Percentiles rank a stretch among this genome's conserved stretches.
Evolutionary conservation across 2,888 invertebrate species (phyloP).

Genomic region (Drosophila birchii): DNA sequence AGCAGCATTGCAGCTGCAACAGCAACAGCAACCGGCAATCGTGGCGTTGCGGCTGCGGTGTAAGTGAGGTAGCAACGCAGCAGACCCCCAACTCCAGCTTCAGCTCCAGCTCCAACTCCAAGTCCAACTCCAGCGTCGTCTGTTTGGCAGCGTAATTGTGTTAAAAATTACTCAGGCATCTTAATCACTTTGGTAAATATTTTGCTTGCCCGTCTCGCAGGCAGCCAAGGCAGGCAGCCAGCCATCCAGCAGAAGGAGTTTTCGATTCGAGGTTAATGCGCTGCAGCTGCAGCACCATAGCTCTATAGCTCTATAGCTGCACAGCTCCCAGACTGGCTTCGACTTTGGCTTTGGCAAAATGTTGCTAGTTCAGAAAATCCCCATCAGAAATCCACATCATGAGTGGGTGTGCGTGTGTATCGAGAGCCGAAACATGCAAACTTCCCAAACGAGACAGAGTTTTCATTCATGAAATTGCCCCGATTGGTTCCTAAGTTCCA

Average conservation of each 20-base stretch:
- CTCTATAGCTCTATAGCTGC: slow-evolving; percentile 51
- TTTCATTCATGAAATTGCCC: slow-evolving; percentile 83
- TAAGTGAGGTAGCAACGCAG: slow-evolving; percentile 56
- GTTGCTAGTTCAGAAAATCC: slow-evolving; percentile 50
- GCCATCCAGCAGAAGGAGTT: slow-evolving; percentile 25
- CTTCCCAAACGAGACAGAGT: slow-evolving; percentile 57
- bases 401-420: slow-evolving; percentile 68
- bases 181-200: slow-evolving; percentile 81
- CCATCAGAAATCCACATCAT: slow-evolving; percentile 10
- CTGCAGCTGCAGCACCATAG: slow-evolving; percentile 70
- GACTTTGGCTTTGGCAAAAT: slow-evolving; percentile 47
- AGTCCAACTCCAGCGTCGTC: slow-evolving; percentile 67
- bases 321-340: slow-evolving; percentile 41
- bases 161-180: slow-evolving; percentile 82
- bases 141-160: slow-evolving; percentile 82
- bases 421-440: slow-evolving; percentile 70
- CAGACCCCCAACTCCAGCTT: slow-evolving; percentile 39
- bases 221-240: slow-evolving; percentile 3
- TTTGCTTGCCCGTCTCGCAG: slow-evolving; percentile 67
- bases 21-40: slow-evolving; percentile 45
- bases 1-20: slow-evolving; percentile 78
- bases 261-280: slow-evolving; percentile 71
- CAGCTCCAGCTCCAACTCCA: slow-evolving; percentile 37
- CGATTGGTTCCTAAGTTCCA: slow-evolving; percentile 54
- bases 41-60: slow-evolving; percentile 37